Evolutionary conservation across 2,797 vertebrate genomes (phyloP).

Genomic region (Neopelma chrysocephalum): DNA sequence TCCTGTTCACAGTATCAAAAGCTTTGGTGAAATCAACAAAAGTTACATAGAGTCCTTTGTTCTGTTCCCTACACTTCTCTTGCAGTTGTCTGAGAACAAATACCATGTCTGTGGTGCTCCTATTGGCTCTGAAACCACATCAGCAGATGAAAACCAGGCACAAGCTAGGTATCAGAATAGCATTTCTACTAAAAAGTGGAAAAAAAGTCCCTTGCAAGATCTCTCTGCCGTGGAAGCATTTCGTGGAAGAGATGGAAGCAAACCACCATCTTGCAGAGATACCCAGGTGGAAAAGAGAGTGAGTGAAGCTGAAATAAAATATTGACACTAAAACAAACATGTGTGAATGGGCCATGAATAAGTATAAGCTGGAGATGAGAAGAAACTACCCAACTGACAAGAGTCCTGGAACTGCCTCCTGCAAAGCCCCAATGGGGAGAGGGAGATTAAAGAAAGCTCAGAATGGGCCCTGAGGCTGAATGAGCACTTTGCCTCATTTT

Average conservation of each 20-base stretch:
- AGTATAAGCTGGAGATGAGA: conserved; percentile 20
- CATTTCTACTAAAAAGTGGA: neutral
- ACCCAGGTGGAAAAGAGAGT: neutral
- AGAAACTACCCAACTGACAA: neutral
- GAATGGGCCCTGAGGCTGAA: neutral
- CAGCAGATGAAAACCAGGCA: neutral
- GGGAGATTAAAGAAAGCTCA: neutral
- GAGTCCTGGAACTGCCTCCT: neutral
- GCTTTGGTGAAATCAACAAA: too few species aligned
- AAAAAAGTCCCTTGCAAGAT: neutral
- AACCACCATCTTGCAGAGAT: neutral
- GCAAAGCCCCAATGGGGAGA: neutral
- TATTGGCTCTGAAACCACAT: neutral
- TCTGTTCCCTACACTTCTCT: too few species aligned
- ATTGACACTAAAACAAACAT: neutral
- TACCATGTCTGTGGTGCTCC: too few species aligned
- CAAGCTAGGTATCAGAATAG: neutral
- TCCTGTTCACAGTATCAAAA: too few species aligned
- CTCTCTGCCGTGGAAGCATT: neutral
- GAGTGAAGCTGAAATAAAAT: conserved; percentile 7
- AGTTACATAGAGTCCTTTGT: too few species aligned
- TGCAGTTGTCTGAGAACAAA: too few species aligned
- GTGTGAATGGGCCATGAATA: conserved; percentile 3
- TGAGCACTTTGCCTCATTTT: neutral
- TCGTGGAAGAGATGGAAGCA: neutral